phyloP scores from a whole-genome alignment of 2,888 invertebrate genomes.

The Antheraea yamamai region DNA sequence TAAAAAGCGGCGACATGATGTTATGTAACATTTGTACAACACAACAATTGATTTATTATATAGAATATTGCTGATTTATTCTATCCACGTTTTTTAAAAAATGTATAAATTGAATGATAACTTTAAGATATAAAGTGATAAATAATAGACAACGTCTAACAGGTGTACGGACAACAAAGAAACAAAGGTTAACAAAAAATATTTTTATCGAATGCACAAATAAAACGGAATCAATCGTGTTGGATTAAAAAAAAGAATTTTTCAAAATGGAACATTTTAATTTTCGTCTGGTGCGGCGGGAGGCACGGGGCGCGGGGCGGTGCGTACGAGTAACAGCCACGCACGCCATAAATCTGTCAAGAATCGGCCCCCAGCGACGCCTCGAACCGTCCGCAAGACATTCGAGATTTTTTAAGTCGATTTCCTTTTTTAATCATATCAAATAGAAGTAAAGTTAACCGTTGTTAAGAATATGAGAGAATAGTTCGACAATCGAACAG shows the following conservation, averaged over 20 bases:
- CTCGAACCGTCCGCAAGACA: conserved; percentile 60
- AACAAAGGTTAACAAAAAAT: conserved; percentile 1
- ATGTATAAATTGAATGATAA: not conserved
- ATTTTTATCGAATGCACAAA: conserved; percentile 28
- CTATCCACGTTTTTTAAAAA: not conserved
- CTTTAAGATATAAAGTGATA: not conserved
- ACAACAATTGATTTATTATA: not conserved
- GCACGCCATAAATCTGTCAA: conserved; percentile 76
- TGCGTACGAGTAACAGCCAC: conserved; percentile 65
- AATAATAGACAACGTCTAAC: conserved; percentile 17
- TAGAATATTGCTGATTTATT: not conserved
- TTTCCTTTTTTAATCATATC: conserved; percentile 32
- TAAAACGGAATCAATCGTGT: conserved; percentile 51
- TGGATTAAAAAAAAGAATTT: conserved; percentile 49
- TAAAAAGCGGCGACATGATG: not conserved
- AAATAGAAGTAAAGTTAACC: not conserved
- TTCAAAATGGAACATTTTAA: conserved; percentile 66
- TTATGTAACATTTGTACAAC: not conserved
- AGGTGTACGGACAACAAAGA: conserved; percentile 34
- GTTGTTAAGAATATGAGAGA: not conserved
- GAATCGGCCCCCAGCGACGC: conserved; percentile 62
- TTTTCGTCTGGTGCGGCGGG: conserved; percentile 54
- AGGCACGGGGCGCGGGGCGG: conserved; percentile 35
- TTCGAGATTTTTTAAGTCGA: conserved; percentile 40
- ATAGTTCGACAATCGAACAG: no score